phyloP scores from a whole-genome alignment of 1,140 invertebrate genomes.

The Brachionus manjavacas region DNA sequence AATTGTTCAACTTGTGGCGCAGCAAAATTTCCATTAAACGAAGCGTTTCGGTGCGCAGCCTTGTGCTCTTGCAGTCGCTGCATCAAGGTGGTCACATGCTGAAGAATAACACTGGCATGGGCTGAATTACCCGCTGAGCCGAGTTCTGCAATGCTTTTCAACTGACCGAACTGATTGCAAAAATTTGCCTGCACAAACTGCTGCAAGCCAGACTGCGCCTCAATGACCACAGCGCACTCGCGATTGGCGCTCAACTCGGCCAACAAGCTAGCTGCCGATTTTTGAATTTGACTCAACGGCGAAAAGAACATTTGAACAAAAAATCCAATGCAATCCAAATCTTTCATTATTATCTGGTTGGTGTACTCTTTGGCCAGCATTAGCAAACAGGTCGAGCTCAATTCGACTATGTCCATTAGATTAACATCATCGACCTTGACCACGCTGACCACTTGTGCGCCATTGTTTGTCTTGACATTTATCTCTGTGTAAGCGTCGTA shows the following conservation, averaged over 20 bases:
- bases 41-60: neutral
- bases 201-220: neutral
- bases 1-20: neutral
- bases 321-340: constrained; percentile 41
- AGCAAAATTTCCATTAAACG: neutral
- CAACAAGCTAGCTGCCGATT: neutral
- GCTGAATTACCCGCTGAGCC: neutral
- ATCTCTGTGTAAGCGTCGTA: constrained; percentile 72
- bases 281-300: neutral
- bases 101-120: neutral
- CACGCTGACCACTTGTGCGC: neutral
- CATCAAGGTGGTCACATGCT: constrained; percentile 22
- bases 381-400: constrained; percentile 80
- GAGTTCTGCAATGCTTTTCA: constrained; percentile 3
- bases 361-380: constrained; percentile 89
- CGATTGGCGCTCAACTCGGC: neutral
- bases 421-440: constrained; percentile 82
- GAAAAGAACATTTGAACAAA: constrained; percentile 30
- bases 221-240: constrained; percentile 24
- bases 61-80: constrained; percentile 35
- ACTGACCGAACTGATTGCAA: constrained; percentile 8
- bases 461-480: constrained; percentile 50
- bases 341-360: constrained; percentile 64
- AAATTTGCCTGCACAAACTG: constrained; percentile 25
- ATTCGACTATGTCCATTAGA: constrained; percentile 97